Evolutionary conservation across 1,140 invertebrate species (phyloP).

Genomic region (Conus ventricosus): DNA sequence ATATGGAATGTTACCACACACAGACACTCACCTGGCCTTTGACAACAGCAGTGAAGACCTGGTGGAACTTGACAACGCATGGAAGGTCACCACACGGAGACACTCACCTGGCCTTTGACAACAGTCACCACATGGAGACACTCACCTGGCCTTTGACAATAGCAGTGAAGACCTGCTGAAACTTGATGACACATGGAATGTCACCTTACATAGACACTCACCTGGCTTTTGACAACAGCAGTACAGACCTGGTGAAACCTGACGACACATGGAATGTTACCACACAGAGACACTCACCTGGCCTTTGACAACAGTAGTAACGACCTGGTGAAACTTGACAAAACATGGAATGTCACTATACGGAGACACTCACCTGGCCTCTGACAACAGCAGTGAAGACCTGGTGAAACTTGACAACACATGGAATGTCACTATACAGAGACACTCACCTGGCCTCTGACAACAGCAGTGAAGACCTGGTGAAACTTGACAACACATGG

Average conservation of each 20-base stretch:
- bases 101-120: no score
- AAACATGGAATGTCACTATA: background rate
- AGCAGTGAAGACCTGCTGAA: conserved; percentile 76
- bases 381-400: conserved; percentile 76
- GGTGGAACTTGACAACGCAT: conserved; percentile 67
- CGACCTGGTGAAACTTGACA: background rate
- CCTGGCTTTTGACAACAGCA: conserved; percentile 74
- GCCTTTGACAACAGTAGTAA: background rate
- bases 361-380: conserved; percentile 64
- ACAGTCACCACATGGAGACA: conserved; percentile 10
- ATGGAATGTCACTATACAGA: conserved; percentile 32
- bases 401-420: conserved; percentile 69
- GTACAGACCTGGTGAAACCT: conserved; percentile 76
- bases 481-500: background rate
- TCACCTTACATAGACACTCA: conserved; percentile 38
- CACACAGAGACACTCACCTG: conserved; percentile 25
- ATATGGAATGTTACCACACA: no score
- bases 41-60: conserved; percentile 76
- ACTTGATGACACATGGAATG: conserved; percentile 59
- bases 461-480: background rate
- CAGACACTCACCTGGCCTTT: conserved; percentile 63
- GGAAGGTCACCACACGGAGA: no score
- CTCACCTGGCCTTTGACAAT: conserved; percentile 72
- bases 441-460: background rate
- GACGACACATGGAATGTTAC: conserved; percentile 34